Percentiles rank a stretch among this genome's conserved stretches.
Evolutionary conservation across 1,140 invertebrate species (phyloP).

Genomic region (Temnothorax longispinosus): DNA sequence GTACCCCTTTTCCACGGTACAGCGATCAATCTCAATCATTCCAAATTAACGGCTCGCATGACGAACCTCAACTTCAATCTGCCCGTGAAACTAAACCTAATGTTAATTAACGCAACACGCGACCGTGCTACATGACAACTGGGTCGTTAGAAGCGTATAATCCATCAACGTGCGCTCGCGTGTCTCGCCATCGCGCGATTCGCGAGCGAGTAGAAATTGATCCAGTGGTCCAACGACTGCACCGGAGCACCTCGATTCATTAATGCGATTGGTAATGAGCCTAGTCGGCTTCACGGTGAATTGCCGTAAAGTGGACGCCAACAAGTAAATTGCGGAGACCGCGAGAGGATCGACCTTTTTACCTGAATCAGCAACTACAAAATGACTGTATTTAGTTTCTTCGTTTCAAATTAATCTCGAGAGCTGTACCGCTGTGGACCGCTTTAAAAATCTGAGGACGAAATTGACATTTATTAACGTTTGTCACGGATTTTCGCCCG

Average conservation of each 20-base stretch:
- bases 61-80: not conserved
- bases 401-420: conserved; percentile 1
- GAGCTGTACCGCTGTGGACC: not conserved
- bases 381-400: not conserved
- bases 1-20: not conserved
- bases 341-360: not conserved
- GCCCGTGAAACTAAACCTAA: conserved; percentile 26
- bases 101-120: conserved; percentile 50
- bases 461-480: not conserved
- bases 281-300: not conserved
- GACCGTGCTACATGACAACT: conserved; percentile 73
- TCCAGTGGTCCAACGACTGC: conserved; percentile 15
- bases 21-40: conserved; percentile 21
- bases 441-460: not conserved
- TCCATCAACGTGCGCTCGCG: conserved; percentile 51
- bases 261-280: conserved; percentile 37
- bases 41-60: not conserved
- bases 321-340: not conserved
- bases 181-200: conserved; percentile 24
- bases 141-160: conserved; percentile 66
- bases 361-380: conserved; percentile 23
- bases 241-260: conserved; percentile 28
- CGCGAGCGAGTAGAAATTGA: conserved; percentile 21
- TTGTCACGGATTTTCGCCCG: not conserved
- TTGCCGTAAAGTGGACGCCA: not conserved